These are phyloP conservation scores for Discoglossus pictus DNA, from an alignment of 2,797 vertebrate species.

Conservation along the genomic window DNA sequence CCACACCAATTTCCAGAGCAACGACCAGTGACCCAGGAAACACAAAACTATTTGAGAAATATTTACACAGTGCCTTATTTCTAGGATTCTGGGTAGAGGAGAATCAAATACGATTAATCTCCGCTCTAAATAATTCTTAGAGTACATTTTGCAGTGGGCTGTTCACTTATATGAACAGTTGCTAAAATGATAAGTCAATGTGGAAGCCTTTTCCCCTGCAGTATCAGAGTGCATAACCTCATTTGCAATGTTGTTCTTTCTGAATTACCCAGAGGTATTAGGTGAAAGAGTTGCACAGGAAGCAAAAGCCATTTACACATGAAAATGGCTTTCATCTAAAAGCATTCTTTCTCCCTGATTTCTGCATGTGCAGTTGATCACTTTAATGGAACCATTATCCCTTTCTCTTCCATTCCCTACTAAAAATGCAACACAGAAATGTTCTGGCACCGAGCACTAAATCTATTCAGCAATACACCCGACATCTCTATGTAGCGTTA, in stretches of 20 bases:
- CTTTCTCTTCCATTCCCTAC: constrained; percentile 55
- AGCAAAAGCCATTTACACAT: constrained; percentile 53
- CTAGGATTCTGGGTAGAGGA: too few relatives aligned
- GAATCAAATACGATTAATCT: constrained; percentile 1
- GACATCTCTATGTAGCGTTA: constrained; percentile 50
- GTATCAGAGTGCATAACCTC: constrained; percentile 26
- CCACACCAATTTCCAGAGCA: too few relatives aligned
- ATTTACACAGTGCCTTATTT: too few relatives aligned
- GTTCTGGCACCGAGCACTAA: constrained; percentile 49
- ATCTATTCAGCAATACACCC: constrained; percentile 57
- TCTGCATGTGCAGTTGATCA: constrained; percentile 57
- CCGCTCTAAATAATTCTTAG: constrained; percentile 12
- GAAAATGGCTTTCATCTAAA: constrained; percentile 57
- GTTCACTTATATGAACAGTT: constrained; percentile 22
- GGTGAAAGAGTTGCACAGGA: constrained; percentile 35
- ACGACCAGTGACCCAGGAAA: background rate
- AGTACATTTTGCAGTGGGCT: background rate
- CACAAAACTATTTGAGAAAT: too few relatives aligned
- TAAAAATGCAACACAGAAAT: constrained; percentile 57
- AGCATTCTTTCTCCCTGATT: constrained; percentile 53
- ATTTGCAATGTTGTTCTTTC: constrained; percentile 41
- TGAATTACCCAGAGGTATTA: constrained; percentile 50
- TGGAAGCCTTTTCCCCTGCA: constrained; percentile 39
- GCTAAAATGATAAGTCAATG: constrained; percentile 49
- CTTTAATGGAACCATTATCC: constrained; percentile 64